Percentiles rank a stretch among this genome's conserved stretches.
Evolutionary conservation across 2,797 vertebrate species (phyloP).

Genomic region (Oreortyx pictus): DNA sequence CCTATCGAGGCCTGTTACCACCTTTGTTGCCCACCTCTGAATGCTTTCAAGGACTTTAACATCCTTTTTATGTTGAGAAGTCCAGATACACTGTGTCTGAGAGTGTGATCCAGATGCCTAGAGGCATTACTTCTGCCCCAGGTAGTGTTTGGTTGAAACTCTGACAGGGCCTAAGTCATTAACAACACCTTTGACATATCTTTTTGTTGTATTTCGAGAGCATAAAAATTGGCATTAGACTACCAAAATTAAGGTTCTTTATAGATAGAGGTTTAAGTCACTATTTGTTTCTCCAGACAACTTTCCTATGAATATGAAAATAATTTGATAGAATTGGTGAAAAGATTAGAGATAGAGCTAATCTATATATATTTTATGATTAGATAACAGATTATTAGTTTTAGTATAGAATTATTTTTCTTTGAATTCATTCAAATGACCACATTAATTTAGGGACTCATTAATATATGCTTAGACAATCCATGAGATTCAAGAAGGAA

Average conservation of each 20-base stretch:
- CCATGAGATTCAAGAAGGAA: not conserved
- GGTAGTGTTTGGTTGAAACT: not conserved
- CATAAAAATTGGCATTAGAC: not conserved
- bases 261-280: not conserved
- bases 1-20: not conserved
- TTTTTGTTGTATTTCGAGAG: accelerated
- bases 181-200: not conserved
- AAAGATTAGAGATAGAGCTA: not conserved
- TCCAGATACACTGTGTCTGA: not conserved
- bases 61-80: not conserved
- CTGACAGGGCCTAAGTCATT: not conserved
- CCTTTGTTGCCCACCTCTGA: not conserved
- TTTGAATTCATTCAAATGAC: not conserved
- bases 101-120: not conserved
- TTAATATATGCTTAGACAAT: not conserved
- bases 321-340: not conserved
- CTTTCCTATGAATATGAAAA: not conserved
- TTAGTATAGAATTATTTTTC: not conserved
- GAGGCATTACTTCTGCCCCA: not conserved
- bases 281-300: not conserved
- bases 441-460: not conserved
- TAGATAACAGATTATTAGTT: not conserved
- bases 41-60: not conserved
- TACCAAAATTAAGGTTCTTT: not conserved
- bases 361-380: not conserved